Evolutionary conservation across 2,113 vertebrate genomes (phyloP).

Genomic region (Podilymbus podiceps): DNA sequence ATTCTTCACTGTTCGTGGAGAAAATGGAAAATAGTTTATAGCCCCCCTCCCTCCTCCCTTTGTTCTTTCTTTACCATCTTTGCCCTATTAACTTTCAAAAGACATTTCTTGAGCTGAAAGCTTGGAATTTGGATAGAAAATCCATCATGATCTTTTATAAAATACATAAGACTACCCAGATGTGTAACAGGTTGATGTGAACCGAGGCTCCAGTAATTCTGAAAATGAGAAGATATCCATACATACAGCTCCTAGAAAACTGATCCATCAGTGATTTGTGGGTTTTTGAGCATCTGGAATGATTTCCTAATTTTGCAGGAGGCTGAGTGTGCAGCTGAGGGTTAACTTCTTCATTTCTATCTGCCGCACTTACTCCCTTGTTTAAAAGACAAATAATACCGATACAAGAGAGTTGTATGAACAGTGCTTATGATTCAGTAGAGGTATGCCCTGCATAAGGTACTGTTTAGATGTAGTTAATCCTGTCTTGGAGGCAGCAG

Average conservation of each 20-base stretch:
- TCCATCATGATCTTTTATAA: not conserved
- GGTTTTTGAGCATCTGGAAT: not conserved
- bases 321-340: not conserved
- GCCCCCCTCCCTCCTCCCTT: not conserved
- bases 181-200: not conserved
- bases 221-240: not conserved
- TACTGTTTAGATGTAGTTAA: not conserved
- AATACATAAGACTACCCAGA: not conserved
- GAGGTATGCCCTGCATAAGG: not conserved
- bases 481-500: not conserved
- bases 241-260: not conserved
- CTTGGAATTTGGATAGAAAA: not conserved
- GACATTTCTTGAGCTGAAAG: not conserved
- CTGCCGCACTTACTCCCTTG: not conserved
- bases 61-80: not conserved
- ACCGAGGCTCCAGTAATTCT: not conserved
- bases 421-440: not conserved
- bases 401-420: not conserved
- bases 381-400: not conserved
- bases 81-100: not conserved
- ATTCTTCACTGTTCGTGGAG: not conserved
- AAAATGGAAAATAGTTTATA: not conserved
- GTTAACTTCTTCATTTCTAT: not conserved
- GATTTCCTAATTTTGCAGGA: not conserved
- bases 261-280: not conserved